Conservation (phyloP, 53 echinoderm and acorn worm genomes). For the Apostichopus leukothele region DNA sequence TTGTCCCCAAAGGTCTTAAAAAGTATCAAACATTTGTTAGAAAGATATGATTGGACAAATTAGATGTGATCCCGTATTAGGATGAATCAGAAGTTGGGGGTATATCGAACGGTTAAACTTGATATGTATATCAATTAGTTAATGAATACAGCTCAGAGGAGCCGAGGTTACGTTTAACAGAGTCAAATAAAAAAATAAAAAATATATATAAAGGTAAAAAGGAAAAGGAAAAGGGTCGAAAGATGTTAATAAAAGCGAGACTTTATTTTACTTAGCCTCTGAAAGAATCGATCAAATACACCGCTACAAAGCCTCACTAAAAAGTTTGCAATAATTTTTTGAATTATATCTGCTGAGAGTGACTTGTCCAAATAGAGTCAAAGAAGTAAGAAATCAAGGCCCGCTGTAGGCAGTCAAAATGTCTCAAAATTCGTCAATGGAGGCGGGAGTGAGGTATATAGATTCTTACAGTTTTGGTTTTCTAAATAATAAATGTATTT, state of each 20-base stretch:
- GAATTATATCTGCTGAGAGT: not conserved
- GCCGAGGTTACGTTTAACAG: conserved; percentile 7
- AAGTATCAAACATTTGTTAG: conserved; percentile 35
- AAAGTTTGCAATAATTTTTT: not conserved
- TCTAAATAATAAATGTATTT: too few species aligned
- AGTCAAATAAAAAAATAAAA: not conserved
- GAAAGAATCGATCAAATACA: not conserved
- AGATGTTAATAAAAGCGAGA: conserved; percentile 1
- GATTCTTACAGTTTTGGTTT: not conserved
- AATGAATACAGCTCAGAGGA: conserved; percentile 40
- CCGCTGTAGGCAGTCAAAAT: conserved; percentile 8
- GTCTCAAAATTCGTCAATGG: not conserved
- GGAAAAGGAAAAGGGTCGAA: not conserved
- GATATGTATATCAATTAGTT: conserved; percentile 45
- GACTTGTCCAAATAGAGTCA: not conserved
- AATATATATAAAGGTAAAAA: not conserved
- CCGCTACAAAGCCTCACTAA: conserved; percentile 11
- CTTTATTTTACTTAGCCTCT: conserved; percentile 7
- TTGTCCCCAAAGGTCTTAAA: conserved; percentile 43
- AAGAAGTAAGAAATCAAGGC: not conserved
- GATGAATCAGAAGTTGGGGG: conserved; percentile 25
- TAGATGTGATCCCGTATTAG: conserved; percentile 8
- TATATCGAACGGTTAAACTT: conserved; percentile 1
- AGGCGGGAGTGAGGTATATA: not conserved
- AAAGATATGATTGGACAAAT: conserved; percentile 39